phyloP scores from a whole-genome alignment of 2,797 vertebrate genomes.

The Chaetophractus vellerosus region DNA sequence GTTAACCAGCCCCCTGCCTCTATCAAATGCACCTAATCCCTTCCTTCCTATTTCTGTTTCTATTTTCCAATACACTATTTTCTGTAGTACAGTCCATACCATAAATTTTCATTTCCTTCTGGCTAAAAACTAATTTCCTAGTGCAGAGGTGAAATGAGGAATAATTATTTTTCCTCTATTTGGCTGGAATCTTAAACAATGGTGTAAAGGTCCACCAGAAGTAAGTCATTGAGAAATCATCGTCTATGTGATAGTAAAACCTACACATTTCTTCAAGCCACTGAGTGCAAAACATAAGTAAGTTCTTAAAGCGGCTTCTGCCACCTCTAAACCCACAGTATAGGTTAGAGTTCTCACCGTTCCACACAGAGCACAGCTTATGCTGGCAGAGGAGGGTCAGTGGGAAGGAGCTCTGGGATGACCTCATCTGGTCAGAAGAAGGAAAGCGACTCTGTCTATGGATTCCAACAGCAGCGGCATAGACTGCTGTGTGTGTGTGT shows the following conservation, averaged over 20 bases:
- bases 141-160: neutral
- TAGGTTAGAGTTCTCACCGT: neutral
- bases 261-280: neutral
- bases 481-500: neutral
- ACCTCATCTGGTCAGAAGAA: neutral
- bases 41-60: neutral
- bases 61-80: neutral
- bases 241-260: neutral
- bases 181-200: neutral
- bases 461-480: neutral
- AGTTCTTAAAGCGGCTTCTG: neutral
- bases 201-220: neutral
- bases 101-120: constrained; percentile 5
- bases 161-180: neutral
- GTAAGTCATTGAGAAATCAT: neutral
- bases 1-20: neutral
- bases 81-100: neutral
- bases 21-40: neutral
- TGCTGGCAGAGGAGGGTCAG: neutral
- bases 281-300: neutral
- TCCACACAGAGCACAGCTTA: neutral
- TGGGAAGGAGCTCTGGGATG: neutral
- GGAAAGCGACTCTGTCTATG: neutral
- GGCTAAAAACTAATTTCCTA: neutral
- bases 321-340: neutral